Evolutionary conservation across 2,888 invertebrate species (phyloP).

Genomic region (Colostygia pectinataria): DNA sequence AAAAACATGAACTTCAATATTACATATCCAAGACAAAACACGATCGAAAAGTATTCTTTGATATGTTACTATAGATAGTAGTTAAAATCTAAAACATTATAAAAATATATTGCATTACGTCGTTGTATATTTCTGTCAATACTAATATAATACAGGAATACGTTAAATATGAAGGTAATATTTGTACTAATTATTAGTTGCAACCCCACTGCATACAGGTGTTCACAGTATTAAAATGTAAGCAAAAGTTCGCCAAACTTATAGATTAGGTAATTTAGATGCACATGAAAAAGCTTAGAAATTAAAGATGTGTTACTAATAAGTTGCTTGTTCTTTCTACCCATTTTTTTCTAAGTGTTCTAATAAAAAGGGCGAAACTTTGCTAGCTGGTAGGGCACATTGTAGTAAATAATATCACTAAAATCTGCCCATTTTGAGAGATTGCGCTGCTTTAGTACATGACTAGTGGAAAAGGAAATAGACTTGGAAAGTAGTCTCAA

Average conservation of each 20-base stretch:
- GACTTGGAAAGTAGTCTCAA: constrained; percentile 37
- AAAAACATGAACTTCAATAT: constrained; percentile 16
- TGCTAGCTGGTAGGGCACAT: constrained; percentile 3
- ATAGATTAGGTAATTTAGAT: background rate
- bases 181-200: constrained; percentile 27
- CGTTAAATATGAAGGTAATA: constrained; percentile 13
- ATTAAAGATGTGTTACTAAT: too few species aligned
- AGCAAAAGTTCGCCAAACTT: constrained; percentile 5
- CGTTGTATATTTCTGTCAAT: constrained; percentile 70
- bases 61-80: constrained; percentile 46
- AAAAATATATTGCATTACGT: constrained; percentile 75
- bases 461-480: constrained; percentile 65
- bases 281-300: too few species aligned
- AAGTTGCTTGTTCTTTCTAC: too few species aligned
- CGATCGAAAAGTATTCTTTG: constrained; percentile 54
- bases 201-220: constrained; percentile 9
- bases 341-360: too few species aligned
- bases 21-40: constrained; percentile 29
- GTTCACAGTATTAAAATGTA: background rate
- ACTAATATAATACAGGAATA: constrained; percentile 42
- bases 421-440: constrained; percentile 61
- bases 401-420: constrained; percentile 41
- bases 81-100: constrained; percentile 56
- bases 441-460: constrained; percentile 66
- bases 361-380: constrained; percentile 1